phyloP scores from a whole-genome alignment of 1,140 invertebrate species.

The Drosophila melanogaster region DNA sequence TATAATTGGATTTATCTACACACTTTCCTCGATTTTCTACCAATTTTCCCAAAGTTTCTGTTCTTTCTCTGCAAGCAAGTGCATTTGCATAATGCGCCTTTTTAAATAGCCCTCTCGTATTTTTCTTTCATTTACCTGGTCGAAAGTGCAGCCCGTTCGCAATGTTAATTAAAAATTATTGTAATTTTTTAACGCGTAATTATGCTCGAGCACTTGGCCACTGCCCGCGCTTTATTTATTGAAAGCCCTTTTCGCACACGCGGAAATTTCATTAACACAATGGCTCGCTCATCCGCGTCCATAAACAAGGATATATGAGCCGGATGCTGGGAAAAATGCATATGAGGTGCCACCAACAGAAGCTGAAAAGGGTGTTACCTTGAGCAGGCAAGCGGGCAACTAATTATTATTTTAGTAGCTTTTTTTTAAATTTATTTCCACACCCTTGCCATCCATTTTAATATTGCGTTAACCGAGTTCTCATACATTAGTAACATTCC shows the following conservation, averaged over 20 bases:
- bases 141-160: constrained; percentile 18
- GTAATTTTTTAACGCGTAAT: constrained; percentile 71
- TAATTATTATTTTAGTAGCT: constrained; percentile 6
- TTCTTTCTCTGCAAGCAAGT: constrained; percentile 4
- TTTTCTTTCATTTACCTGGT: constrained; percentile 46
- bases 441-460: neutral
- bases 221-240: constrained; percentile 58
- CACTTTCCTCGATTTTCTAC: constrained; percentile 2
- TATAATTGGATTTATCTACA: constrained; percentile 61
- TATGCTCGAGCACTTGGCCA: constrained; percentile 58
- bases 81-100: constrained; percentile 74
- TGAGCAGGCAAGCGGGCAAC: neutral
- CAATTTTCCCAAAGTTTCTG: constrained; percentile 14
- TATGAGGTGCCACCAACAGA: constrained; percentile 5
- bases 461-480: too few relatives aligned
- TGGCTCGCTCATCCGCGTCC: constrained; percentile 21
- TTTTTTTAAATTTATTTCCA: constrained; percentile 8
- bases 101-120: constrained; percentile 52
- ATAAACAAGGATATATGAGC: constrained; percentile 24
- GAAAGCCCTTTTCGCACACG: constrained; percentile 40
- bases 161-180: constrained; percentile 82
- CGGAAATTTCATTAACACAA: constrained; percentile 56
- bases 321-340: constrained; percentile 17
- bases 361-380: neutral
- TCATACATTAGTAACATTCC: too few relatives aligned